Base-by-base conservation (phyloP, 2,797 vertebrate species). In the Lateolabrax maculatus region DNA sequence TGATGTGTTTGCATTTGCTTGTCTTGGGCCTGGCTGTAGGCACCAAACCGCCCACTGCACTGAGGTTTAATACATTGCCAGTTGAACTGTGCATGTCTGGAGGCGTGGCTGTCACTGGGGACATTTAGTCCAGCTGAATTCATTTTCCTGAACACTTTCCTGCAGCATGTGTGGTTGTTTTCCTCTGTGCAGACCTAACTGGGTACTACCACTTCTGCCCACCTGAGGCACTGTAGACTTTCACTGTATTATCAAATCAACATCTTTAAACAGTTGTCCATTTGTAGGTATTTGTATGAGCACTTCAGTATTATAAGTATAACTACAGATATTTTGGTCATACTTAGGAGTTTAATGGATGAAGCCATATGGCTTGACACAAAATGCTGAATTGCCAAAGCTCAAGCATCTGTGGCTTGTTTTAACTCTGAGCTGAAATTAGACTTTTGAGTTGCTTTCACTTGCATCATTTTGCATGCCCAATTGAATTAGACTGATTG, bases 401-500 rank as follows among this genome's bases (percentile, higher is more conserved):
- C 79, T 71, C 36, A 70, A 87, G 72, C 79, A 87, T 87, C 81
- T 83, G 80, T 75, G 60, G 43, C 66, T 86, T 84, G 71, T 85
- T 90, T 91, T 85, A 84, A 90, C 80, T 87, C 66, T 57, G 37
- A 75, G 79, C 85, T 86, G 80, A 87, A 90, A 87, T 90, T 74
- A 87, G 80, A 81, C 86, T 71, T 88, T 86, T 83, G 76, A 88
- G 80, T 89, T 92, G 80, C 87, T 78, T 89, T 91, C 78, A 77
- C 84, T 92, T 92, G 89, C 86, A 89, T 92, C 89, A 90, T 69
- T 90, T 92, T 81, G 77, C 85, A 88, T 82, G 87, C 71, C 79
- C 85, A 91, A 92, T 92, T 93, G 88, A 93, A 91, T 92, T 89
- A 90, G 79, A 90, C 80, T 86, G 87, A 92, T 90, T 87, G 87